A percentile compares a stretch with the other conserved stretches of the same genome.
Evolutionary conservation across 2,888 invertebrate genomes (phyloP).

Genomic region (Blomia tropicalis): DNA sequence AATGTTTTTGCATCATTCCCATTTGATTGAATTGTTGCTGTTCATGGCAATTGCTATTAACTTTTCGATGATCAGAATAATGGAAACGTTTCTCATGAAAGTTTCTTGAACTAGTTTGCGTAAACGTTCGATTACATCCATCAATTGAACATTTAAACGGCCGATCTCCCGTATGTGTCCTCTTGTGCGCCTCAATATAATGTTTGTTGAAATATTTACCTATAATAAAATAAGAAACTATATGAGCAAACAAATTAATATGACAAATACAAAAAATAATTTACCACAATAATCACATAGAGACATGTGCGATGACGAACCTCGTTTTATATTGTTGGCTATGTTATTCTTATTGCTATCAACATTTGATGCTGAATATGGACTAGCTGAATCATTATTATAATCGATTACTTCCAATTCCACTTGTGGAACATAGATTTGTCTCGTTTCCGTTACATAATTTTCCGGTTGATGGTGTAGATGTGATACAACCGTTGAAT

Average conservation of each 20-base stretch:
- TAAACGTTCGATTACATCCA: constrained; percentile 19
- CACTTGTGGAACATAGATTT: constrained; percentile 21
- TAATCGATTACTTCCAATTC: constrained; percentile 19
- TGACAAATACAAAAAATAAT: too few species aligned
- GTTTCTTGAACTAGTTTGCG: constrained; percentile 17
- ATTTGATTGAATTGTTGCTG: not conserved
- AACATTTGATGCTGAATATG: not conserved
- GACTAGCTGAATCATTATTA: not conserved
- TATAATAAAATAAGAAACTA: too few species aligned
- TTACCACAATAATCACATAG: constrained; percentile 16
- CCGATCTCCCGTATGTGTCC: constrained; percentile 12
- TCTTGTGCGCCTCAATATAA: constrained; percentile 16
- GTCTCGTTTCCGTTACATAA: not conserved
- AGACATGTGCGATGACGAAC: too few species aligned
- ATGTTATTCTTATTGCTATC: not conserved
- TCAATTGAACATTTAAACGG: constrained; percentile 20
- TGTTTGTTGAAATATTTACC: constrained; percentile 23
- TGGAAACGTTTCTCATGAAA: constrained; percentile 21
- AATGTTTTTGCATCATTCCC: constrained; percentile 16
- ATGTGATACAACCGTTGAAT: not conserved
- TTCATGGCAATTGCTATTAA: not conserved
- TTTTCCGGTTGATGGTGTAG: not conserved
- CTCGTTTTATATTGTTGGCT: not conserved
- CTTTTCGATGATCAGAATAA: not conserved
- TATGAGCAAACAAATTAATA: too few species aligned